Base-by-base conservation (phyloP, 2,797 vertebrate genomes). In the Lepidocolaptes lacrymiger region DNA sequence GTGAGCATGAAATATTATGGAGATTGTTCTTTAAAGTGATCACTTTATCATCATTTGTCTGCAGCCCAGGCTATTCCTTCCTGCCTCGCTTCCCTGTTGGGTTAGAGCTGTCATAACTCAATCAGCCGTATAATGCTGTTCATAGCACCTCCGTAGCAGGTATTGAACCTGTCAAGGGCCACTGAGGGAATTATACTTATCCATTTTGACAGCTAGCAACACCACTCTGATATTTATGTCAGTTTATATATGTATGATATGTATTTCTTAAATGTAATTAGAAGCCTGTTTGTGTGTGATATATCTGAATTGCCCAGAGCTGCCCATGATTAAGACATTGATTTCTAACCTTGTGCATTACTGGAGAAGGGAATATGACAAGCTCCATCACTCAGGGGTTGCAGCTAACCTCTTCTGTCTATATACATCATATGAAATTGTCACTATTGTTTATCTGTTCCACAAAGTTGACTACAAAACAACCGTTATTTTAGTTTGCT, bases 1-100 rank as follows among this genome's bases (percentile, higher is more conserved):
- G 98, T 87, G 96, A 98, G 99, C 99, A 98, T 99, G 99, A 99
- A 99, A 99, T 99, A 99, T 99, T 99, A 99, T 98, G 98, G 98
- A 99, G 99, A 99, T 99, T 99, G 99, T 99, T 99, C 98, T 99
- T 99, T 99, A 99, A 99, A 99, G 99, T 99, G 99, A 99, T 99
- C 98, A 99, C 99, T 99, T 99, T 98, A 99, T 99, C 99, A 99
- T 99, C 99, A 99, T 99, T 99, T 99, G 99, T 99, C 99, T 99
- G 98, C 98, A 97, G 98, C 97, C 97, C 97, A 88, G 97, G 95
- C 98, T 98, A 98, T 98, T 98, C 98, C 98, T 98, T 97, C 97
- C 97, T 97, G 95, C 95, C 97, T 96, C 20, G 96, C 98, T 97
- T 98, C 98, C 98, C 98, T 98, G 98, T 98, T 98, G 98, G 98